Evolutionary conservation across 2,888 invertebrate species (phyloP).

Genomic region (Sarcophaga carnaria): DNA sequence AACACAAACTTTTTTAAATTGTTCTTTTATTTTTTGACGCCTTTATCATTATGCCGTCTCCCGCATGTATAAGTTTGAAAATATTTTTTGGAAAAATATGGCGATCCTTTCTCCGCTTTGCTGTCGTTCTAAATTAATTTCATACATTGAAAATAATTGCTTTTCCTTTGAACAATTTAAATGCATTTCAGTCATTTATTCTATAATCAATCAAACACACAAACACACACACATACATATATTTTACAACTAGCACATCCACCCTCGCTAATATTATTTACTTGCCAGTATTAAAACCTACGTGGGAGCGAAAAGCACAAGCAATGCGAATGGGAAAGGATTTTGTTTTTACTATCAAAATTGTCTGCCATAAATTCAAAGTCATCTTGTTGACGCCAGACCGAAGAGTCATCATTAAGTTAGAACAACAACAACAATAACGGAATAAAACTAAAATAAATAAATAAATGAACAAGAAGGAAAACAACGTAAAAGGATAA

Average conservation of each 20-base stretch:
- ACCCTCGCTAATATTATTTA: slow-evolving; percentile 4
- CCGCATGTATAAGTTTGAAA: background rate
- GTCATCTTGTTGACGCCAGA: slow-evolving; percentile 58
- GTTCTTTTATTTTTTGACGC: background rate
- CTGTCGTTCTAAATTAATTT: slow-evolving; percentile 1
- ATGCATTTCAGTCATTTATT: background rate
- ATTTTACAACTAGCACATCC: background rate
- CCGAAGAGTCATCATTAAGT: slow-evolving; percentile 50
- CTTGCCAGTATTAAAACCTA: background rate
- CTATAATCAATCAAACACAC: too few species aligned
- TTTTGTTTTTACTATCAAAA: slow-evolving; percentile 41
- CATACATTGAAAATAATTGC: slow-evolving; percentile 20
- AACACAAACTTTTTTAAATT: background rate
- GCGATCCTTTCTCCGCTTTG: background rate
- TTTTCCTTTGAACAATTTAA: slow-evolving; percentile 20
- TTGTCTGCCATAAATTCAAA: slow-evolving; percentile 62
- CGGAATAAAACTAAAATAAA: slow-evolving; percentile 10
- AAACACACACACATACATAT: too few species aligned
- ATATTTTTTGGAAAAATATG: background rate
- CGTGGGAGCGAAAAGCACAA: background rate
- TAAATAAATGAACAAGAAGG: background rate
- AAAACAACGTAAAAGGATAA: background rate
- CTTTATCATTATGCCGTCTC: background rate
- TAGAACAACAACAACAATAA: slow-evolving; percentile 46
- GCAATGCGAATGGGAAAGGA: too few species aligned